Evolutionary conservation across 2,113 vertebrate genomes (phyloP).

Genomic region (Chaetodon trifascialis): DNA sequence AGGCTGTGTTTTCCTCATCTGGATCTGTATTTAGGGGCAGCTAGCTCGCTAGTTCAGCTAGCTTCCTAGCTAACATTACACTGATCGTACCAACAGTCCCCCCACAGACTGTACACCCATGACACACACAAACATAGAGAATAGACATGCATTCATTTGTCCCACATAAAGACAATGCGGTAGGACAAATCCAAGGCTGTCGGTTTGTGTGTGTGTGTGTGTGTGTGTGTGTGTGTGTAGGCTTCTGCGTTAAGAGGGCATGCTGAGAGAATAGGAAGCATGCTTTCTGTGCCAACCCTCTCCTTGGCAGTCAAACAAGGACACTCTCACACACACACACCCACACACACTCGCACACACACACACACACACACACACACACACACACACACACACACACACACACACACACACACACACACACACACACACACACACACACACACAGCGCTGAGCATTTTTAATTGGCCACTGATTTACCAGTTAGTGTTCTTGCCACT

Average conservation of each 20-base stretch:
- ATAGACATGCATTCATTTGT: constrained; percentile 51
- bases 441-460: constrained; percentile 54
- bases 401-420: constrained; percentile 36
- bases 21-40: too few relatives aligned
- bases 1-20: too few relatives aligned
- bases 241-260: constrained; percentile 56
- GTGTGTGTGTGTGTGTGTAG: constrained; percentile 24
- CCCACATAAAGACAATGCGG: constrained; percentile 62
- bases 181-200: constrained; percentile 46
- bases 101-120: background rate
- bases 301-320: constrained; percentile 72
- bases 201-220: constrained; percentile 21
- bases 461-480: constrained; percentile 75
- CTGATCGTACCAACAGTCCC: too few relatives aligned
- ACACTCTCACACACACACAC: constrained; percentile 42
- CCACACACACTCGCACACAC: constrained; percentile 37
- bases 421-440: constrained; percentile 39
- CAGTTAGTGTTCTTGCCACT: constrained; percentile 73
- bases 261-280: constrained; percentile 71
- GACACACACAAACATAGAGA: background rate
- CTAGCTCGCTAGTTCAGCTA: too few relatives aligned
- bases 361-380: constrained; percentile 41
- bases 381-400: constrained; percentile 37
- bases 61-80: too few relatives aligned
- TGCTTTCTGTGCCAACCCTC: constrained; percentile 66